Evolutionary conservation across 1,140 invertebrate species (phyloP).

Genomic region (Nilaparvata lugens): DNA sequence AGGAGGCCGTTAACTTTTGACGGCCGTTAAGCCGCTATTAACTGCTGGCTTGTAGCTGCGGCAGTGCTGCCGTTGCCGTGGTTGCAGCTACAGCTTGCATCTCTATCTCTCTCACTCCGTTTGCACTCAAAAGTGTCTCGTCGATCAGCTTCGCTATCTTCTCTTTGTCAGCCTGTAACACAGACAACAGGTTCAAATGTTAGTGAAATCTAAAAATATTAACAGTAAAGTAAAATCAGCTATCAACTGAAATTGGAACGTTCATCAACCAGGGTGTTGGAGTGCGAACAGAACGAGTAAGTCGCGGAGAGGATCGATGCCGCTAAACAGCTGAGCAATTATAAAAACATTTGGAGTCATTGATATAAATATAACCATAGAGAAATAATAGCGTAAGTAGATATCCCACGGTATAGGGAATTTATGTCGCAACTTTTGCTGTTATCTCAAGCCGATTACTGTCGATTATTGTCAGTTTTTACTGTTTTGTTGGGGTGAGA

Average conservation of each 20-base stretch:
- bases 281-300: neutral
- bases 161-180: constrained; percentile 51
- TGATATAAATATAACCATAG: too few species aligned
- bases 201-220: too few species aligned
- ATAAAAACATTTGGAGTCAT: too few species aligned
- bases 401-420: too few species aligned
- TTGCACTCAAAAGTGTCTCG: constrained; percentile 51
- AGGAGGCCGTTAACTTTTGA: constrained; percentile 15
- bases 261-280: too few species aligned
- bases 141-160: constrained; percentile 63
- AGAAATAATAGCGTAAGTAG: too few species aligned
- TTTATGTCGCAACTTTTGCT: too few species aligned
- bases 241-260: constrained; percentile 15
- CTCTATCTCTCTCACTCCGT: constrained; percentile 26
- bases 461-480: too few species aligned
- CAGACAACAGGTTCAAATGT: constrained; percentile 20
- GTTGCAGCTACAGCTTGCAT: constrained; percentile 12
- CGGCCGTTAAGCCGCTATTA: constrained; percentile 18
- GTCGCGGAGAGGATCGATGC: neutral
- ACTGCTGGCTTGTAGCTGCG: constrained; percentile 13
- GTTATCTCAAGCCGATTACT: too few species aligned
- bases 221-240: too few species aligned
- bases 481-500: too few species aligned
- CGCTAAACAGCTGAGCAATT: too few species aligned
- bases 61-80: constrained; percentile 9